Percentiles rank a stretch among this genome's conserved stretches.
These are phyloP conservation scores for Frankliniella intonsa DNA, from an alignment of 2,888 invertebrate genomes.

Conservation along the genomic window DNA sequence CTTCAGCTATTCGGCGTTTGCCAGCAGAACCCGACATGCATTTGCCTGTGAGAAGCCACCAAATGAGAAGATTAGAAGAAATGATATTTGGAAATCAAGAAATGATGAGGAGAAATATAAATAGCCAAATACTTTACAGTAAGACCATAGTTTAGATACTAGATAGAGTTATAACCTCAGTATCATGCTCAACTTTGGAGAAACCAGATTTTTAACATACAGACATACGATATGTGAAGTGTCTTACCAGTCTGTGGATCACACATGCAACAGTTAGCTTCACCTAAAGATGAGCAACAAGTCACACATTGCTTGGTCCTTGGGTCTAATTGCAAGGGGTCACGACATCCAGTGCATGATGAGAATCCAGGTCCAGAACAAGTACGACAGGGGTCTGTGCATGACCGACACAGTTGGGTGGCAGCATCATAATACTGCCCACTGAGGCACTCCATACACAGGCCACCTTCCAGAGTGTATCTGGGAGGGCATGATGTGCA, in stretches of 20 bases:
- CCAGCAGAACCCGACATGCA: conserved; percentile 52
- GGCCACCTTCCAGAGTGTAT: conserved; percentile 67
- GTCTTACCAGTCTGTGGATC: conserved; percentile 61
- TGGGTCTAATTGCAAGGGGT: conserved; percentile 62
- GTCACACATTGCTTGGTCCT: conserved; percentile 72
- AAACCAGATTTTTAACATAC: neutral
- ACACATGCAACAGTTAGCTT: conserved; percentile 62
- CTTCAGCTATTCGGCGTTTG: conserved; percentile 65
- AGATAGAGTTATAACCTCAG: neutral
- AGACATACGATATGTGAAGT: conserved; percentile 32
- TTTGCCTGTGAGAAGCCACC: conserved; percentile 28
- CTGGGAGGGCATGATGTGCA: conserved; percentile 69
- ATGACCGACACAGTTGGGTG: conserved; percentile 63
- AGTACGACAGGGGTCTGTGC: conserved; percentile 61
- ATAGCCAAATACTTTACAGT: neutral
- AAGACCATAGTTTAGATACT: neutral
- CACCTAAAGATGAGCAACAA: conserved; percentile 59
- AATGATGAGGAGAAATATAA: neutral
- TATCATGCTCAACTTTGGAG: neutral
- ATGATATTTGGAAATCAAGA: neutral
- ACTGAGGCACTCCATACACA: conserved; percentile 70
- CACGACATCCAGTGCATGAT: conserved; percentile 62
- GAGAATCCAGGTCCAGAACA: conserved; percentile 66
- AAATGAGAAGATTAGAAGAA: neutral
- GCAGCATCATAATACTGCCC: conserved; percentile 67